A percentile compares a stretch with the other conserved stretches of the same genome.
These are phyloP conservation scores for Adelosebastes latens DNA, from an alignment of 2,797 vertebrate species.

Conservation along the genomic window DNA sequence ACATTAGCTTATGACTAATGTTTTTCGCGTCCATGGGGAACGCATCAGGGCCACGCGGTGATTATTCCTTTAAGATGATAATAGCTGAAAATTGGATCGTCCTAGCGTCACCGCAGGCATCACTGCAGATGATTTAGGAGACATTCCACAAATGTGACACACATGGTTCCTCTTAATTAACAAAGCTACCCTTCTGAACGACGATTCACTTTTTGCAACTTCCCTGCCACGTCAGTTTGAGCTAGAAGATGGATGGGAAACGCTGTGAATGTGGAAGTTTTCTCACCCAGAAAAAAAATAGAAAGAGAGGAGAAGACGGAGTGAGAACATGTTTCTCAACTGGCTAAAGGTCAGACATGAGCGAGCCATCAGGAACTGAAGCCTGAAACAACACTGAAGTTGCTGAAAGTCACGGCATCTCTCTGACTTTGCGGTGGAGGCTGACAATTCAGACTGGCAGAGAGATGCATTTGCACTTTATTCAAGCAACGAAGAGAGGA, in stretches of 20 bases:
- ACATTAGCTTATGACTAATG: conserved; percentile 18
- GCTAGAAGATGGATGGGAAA: neutral
- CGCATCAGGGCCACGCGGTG: neutral
- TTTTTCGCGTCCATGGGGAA: neutral
- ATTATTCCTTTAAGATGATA: conserved; percentile 6
- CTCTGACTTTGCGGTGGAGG: neutral
- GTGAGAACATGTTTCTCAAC: conserved; percentile 38
- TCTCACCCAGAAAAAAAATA: conserved; percentile 4
- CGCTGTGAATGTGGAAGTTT: neutral
- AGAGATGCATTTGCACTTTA: neutral
- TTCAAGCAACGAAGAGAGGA: neutral
- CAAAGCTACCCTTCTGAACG: neutral
- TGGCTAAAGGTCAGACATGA: conserved; percentile 33
- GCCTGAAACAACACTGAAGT: conserved; percentile 41
- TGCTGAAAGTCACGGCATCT: conserved; percentile 22
- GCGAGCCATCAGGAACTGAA: conserved; percentile 8
- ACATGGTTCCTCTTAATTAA: neutral
- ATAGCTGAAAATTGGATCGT: conserved; percentile 1
- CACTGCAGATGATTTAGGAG: conserved; percentile 7
- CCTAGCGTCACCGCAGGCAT: conserved; percentile 8
- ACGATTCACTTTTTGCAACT: neutral
- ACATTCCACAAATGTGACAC: conserved; percentile 8
- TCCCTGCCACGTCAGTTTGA: neutral
- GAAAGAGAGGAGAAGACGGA: neutral
- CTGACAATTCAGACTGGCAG: neutral